Conservation (phyloP, 1,140 invertebrate genomes). For the Drosophila busckii region DNA sequence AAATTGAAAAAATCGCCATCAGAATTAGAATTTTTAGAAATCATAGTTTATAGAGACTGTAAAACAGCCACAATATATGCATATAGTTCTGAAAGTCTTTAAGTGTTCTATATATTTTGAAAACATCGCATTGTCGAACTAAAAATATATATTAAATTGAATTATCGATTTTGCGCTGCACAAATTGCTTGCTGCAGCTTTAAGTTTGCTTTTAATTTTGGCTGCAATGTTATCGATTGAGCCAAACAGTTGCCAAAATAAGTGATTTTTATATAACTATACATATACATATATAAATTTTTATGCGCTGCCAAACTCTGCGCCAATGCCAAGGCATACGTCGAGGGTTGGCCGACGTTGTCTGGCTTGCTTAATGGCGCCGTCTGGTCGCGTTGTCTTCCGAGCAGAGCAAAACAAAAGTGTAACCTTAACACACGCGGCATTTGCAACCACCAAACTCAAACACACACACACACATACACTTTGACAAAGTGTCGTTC, state of each 20-base stretch:
- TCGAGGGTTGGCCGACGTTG: constrained; percentile 25
- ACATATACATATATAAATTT: too few relatives aligned
- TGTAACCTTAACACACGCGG: constrained; percentile 68
- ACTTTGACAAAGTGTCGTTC: constrained; percentile 34
- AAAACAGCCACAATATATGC: too few relatives aligned
- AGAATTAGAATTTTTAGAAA: too few relatives aligned
- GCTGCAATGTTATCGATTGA: constrained; percentile 52
- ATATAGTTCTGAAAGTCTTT: too few relatives aligned
- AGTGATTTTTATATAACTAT: not conserved
- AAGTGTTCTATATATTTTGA: too few relatives aligned
- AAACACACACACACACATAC: not conserved
- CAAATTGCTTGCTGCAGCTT: constrained; percentile 21
- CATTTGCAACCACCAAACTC: constrained; percentile 1
- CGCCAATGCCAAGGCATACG: constrained; percentile 34
- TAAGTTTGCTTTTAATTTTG: constrained; percentile 51
- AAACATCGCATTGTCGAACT: too few relatives aligned
- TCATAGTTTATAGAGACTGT: too few relatives aligned
- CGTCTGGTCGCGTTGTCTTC: constrained; percentile 51
- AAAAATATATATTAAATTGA: too few relatives aligned
- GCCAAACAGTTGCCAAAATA: constrained; percentile 48
- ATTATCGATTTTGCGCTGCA: not conserved
- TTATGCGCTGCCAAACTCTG: not conserved
- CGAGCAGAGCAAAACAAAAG: constrained; percentile 38
- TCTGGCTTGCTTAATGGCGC: constrained; percentile 46
- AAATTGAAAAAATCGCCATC: too few relatives aligned